Base-by-base conservation (phyloP, 2,113 vertebrate genomes). In the Urocynchramus pylzowi region DNA sequence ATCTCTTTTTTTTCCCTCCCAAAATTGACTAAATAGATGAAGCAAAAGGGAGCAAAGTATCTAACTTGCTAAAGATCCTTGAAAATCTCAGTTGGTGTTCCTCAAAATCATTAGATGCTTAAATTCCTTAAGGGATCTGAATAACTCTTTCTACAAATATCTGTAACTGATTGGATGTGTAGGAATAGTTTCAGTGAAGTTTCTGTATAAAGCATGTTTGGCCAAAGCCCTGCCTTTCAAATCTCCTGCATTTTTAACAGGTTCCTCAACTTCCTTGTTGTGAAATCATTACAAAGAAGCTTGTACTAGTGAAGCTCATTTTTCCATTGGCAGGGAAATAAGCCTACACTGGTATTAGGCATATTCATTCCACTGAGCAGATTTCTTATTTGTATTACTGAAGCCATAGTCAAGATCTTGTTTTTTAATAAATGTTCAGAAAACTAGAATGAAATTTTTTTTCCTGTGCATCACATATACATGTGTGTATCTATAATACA, bases 1-100 rank as follows among this genome's bases (percentile, higher is more conserved):
- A 47, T 10, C 6, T 3, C 2, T 6, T 27, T 56, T 14, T 35
- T n/a, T 45, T 8, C 1, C 1, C 35, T 21, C 24, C 6, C 18
- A 13, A 27, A 76, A 54, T 33, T 69, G 35, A 77, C 54, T 88
- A 57, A 53, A 54, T 22, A 79, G 53, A 35, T 86, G 81, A 86
- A 78, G 10, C 16, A 63, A 89, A 70, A 60, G 16, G 52, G 28
- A 89, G 13, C 3, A 68, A 75, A 56, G 10, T 37, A 78, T 57
- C 71, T 70, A 44, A 67, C 5, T 52, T 81, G 19, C n/a, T 74
- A 71, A 64, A 89, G 23, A 63, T 21, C 28, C 24, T 71, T 87
- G 56, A 93, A 89, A 86, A 82, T 33, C 60, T 87, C 44, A 20
- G 7, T 21, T 80, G 17, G 6, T 53, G 31, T 76, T 79, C n/a